Percentiles rank a stretch among this genome's conserved stretches.
Evolutionary conservation across 2,888 invertebrate genomes (phyloP).

Genomic region (Cantharis flavilabris): DNA sequence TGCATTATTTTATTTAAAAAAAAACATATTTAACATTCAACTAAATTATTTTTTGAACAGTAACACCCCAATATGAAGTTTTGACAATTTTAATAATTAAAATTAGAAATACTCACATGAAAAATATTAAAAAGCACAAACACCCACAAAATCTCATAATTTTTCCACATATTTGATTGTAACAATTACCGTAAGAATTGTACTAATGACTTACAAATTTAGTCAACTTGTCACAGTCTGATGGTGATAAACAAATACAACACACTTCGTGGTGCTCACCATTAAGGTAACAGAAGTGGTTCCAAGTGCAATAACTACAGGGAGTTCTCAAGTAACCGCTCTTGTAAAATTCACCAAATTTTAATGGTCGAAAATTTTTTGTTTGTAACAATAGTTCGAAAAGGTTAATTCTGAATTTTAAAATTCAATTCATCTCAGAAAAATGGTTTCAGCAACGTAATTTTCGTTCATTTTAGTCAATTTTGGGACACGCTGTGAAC

Average conservation of each 20-base stretch:
- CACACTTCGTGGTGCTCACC: constrained; percentile 2
- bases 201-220: not conserved
- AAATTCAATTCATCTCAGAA: not conserved
- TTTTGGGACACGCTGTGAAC: not conserved
- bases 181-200: not conserved
- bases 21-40: no score
- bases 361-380: not conserved
- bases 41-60: not conserved
- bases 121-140: not conserved
- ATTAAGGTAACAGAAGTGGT: constrained; percentile 20
- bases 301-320: not conserved
- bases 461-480: not conserved
- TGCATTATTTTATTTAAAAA: not conserved
- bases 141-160: not conserved
- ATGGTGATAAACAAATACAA: constrained; percentile 17
- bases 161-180: not conserved
- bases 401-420: not conserved
- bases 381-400: not conserved
- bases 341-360: not conserved
- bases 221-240: not conserved
- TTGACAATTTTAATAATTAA: not conserved
- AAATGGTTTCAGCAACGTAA: not conserved
- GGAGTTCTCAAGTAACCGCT: not conserved
- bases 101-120: not conserved
- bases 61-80: not conserved